Conservation (phyloP, 2,797 vertebrate genomes). For the Basileuterus tristriatus region DNA sequence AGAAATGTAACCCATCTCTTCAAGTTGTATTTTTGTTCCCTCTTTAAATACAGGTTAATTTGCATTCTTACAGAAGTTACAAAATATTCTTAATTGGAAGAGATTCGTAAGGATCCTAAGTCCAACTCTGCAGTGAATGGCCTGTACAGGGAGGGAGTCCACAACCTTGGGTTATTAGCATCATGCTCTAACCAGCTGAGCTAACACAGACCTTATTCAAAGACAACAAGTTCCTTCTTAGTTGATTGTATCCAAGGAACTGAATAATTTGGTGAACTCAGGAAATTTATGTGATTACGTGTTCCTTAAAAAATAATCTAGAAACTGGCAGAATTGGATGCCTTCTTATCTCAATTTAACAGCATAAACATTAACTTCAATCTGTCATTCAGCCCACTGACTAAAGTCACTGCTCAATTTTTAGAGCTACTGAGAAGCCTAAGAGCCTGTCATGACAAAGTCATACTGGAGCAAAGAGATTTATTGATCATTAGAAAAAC, state of each 20-base stretch:
- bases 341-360: neutral
- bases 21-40: neutral
- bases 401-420: neutral
- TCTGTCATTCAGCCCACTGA: neutral
- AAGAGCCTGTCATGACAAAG: neutral
- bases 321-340: neutral
- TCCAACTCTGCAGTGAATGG: neutral
- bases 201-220: neutral
- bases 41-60: neutral
- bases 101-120: neutral
- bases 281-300: neutral
- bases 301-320: neutral
- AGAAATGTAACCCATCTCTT: neutral
- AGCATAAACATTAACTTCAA: conserved; percentile 1
- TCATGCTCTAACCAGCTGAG: neutral
- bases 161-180: neutral
- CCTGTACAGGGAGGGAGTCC: neutral
- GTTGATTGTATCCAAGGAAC: neutral
- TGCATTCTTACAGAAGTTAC: neutral
- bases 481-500: neutral
- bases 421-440: neutral
- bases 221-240: neutral
- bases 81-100: neutral
- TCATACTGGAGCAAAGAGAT: neutral
- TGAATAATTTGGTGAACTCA: neutral